A percentile compares a stretch with the other conserved stretches of the same genome.
Evolutionary conservation across 2,113 vertebrate species (phyloP).

Genomic region (Stigmatopora argus): DNA sequence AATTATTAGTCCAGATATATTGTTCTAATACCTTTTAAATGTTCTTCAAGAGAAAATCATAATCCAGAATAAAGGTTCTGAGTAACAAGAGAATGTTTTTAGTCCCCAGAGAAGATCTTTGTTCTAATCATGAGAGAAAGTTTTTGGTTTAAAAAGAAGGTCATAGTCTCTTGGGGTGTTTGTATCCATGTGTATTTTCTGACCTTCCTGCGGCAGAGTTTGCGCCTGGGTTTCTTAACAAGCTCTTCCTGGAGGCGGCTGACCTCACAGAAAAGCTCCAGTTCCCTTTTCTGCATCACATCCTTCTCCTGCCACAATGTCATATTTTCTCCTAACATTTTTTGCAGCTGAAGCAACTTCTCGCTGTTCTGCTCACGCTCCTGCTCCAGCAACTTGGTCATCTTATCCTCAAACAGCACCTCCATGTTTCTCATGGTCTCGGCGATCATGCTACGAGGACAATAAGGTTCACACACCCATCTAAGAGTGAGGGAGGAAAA

Average conservation of each 20-base stretch:
- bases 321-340: conserved; percentile 55
- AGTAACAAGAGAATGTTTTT: no score
- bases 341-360: conserved; percentile 39
- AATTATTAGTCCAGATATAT: not conserved
- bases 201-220: conserved; percentile 54
- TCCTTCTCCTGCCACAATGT: conserved; percentile 32
- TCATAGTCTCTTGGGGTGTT: not conserved
- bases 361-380: conserved; percentile 52
- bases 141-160: not conserved
- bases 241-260: conserved; percentile 55
- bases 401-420: not conserved
- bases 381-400: not conserved
- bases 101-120: not conserved
- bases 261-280: conserved; percentile 24
- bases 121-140: not conserved
- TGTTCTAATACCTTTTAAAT: no score
- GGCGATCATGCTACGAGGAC: conserved; percentile 49
- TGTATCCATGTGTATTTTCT: no score
- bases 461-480: not conserved
- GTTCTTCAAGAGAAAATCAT: not conserved
- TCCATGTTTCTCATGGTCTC: conserved; percentile 57
- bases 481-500: not conserved
- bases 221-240: conserved; percentile 40
- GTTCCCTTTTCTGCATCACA: not conserved
- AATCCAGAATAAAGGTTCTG: no score